Base-by-base conservation (phyloP, 2,888 invertebrate genomes). In the Amphipyra berbera region DNA sequence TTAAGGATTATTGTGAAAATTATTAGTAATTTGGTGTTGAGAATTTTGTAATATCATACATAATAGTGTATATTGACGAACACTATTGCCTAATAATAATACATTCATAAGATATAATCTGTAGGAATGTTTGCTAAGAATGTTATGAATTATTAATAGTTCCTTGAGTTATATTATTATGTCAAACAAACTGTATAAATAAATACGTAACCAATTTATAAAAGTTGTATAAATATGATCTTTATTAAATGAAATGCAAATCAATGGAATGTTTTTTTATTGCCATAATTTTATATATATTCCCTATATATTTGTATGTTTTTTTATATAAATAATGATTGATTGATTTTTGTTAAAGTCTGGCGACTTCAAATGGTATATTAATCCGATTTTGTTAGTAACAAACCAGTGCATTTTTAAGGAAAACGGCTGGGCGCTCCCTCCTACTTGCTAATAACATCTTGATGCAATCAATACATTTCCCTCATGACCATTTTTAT, bases 61-160 rank as follows among this genome's bases (percentile, higher is more conserved):
- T 55, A 55, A 45, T 46, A 2, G 5, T 9, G 8, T 37, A 49
- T 30, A 37, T 37, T 47, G 10, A 57, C 15, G 40, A 46, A 52
- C 46, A 59, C 30, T 21, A n/a, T 61, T 73, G 50, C 60, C 44
- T 40, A 57, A 54, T 63, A 14, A 14, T 30, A 55, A 58, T 40
- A 63, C 15, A 27, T 47, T 41, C n/a, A 50, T 37, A 54, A 54
- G 30, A 57, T 60, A 37, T 41, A 57, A 49, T 71, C 38, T 56
- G 27, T 42, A 49, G 10, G 38, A 52, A 48, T 61, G 40, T 57
- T 50, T 66, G 49, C 38, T 48, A 55, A 61, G 47, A 59, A 46
- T 72, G 12, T 45, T 37, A 61, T 46, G 48, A 61, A 76, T 57
- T 61, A 72, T 55, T 53, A 52, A 72, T 66, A 52, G 50, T 66